Percentiles rank a stretch among this genome's conserved stretches.
Conservation (phyloP, 2,113 vertebrate genomes). For the Gopherus evgoodei region DNA sequence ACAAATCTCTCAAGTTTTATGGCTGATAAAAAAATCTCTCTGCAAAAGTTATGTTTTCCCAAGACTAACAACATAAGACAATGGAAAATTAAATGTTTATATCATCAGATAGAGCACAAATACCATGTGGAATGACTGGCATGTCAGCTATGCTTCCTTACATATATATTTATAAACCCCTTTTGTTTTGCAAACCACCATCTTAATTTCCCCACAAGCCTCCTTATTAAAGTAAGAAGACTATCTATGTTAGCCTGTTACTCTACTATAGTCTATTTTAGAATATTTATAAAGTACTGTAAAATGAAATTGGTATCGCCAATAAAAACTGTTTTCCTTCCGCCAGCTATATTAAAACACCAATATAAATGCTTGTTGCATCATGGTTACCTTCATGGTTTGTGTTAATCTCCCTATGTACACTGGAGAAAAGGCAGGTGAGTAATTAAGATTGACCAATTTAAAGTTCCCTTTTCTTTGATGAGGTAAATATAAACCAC, state of each 20-base stretch:
- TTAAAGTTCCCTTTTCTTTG: slow-evolving; percentile 64
- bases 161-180: background rate
- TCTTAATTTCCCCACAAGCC: slow-evolving; percentile 12
- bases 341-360: slow-evolving; percentile 23
- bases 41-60: background rate
- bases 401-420: background rate
- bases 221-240: slow-evolving; percentile 21
- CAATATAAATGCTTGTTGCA: slow-evolving; percentile 1
- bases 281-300: background rate
- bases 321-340: slow-evolving; percentile 33
- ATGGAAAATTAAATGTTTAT: background rate
- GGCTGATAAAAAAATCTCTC: background rate
- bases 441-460: slow-evolving; percentile 29
- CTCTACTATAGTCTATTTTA: background rate
- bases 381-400: slow-evolving; percentile 14
- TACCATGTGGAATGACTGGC: background rate
- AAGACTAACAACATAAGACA: background rate
- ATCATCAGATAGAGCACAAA: slow-evolving; percentile 15
- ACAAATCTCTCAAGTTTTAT: background rate
- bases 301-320: slow-evolving; percentile 16
- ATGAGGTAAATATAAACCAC: background rate
- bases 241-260: background rate
- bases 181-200: slow-evolving; percentile 21
- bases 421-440: slow-evolving; percentile 38
- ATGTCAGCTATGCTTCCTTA: background rate